These are phyloP conservation scores for Yponomeuta plumbellus DNA, from an alignment of 2,888 invertebrate genomes.

Conservation along the genomic window DNA sequence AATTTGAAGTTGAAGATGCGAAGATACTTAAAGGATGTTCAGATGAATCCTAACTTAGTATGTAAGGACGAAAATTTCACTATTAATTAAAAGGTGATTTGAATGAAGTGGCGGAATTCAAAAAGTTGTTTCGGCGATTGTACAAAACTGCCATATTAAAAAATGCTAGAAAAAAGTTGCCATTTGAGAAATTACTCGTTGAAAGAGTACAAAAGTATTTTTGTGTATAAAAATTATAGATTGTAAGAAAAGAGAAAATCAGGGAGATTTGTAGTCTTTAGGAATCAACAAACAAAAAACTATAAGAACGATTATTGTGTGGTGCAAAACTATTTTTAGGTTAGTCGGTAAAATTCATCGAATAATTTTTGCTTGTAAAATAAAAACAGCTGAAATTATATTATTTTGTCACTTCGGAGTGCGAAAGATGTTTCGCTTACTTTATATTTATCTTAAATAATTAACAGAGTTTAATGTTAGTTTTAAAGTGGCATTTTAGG, in stretches of 20 bases:
- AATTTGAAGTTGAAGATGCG: background rate
- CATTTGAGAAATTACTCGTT: conserved; percentile 64
- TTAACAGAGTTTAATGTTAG: conserved; percentile 41
- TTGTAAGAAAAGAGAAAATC: conserved; percentile 68
- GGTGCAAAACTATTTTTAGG: conserved; percentile 29
- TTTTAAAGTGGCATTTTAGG: conserved; percentile 61
- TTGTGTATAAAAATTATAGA: conserved; percentile 66
- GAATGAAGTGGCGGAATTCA: conserved; percentile 23
- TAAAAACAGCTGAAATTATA: conserved; percentile 24
- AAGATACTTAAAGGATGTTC: background rate
- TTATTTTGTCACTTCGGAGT: conserved; percentile 28
- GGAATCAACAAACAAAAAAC: conserved; percentile 35
- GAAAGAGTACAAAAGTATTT: conserved; percentile 75
- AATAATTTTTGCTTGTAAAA: conserved; percentile 35
- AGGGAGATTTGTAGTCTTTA: conserved; percentile 67
- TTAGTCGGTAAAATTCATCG: conserved; percentile 18
- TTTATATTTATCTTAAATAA: conserved; percentile 21
- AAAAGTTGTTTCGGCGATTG: conserved; percentile 39
- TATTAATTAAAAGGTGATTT: background rate
- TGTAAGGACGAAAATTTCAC: background rate
- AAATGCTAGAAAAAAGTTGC: conserved; percentile 47
- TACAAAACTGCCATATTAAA: conserved; percentile 67
- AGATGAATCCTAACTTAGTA: background rate
- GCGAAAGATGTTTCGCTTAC: conserved; percentile 30
- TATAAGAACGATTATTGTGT: conserved; percentile 57